A percentile compares a stretch with the other conserved stretches of the same genome.
These are phyloP conservation scores for Mayetiola destructor DNA, from an alignment of 2,888 invertebrate species.

Conservation along the genomic window DNA sequence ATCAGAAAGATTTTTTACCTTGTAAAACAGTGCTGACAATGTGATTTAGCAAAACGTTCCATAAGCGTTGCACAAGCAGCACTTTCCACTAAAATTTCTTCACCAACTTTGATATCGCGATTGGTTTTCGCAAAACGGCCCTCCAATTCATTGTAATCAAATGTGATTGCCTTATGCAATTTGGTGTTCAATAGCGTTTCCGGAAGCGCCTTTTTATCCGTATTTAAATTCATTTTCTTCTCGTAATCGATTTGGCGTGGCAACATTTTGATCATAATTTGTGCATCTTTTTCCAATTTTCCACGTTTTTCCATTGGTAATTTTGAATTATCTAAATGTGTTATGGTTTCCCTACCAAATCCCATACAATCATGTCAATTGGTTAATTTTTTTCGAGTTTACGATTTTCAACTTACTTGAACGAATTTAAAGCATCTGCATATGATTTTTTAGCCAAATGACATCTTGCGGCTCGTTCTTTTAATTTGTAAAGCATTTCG, in stretches of 20 bases:
- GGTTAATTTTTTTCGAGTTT: not conserved
- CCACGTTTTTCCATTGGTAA: constrained; percentile 45
- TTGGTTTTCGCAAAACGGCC: constrained; percentile 63
- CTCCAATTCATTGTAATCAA: constrained; percentile 44
- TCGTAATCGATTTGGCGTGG: constrained; percentile 27
- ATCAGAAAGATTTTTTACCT: constrained; percentile 35
- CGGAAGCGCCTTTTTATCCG: constrained; percentile 21
- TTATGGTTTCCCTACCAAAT: constrained; percentile 45
- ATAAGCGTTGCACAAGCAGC: constrained; percentile 58
- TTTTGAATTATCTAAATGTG: constrained; percentile 49
- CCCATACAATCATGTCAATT: not conserved
- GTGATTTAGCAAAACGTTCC: constrained; percentile 48
- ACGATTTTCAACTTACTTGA: constrained; percentile 32
- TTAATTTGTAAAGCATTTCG: constrained; percentile 58
- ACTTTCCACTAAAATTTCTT: constrained; percentile 54
- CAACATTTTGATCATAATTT: constrained; percentile 55
- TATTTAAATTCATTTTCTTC: constrained; percentile 18
- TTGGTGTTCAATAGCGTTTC: constrained; percentile 35
- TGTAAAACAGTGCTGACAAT: constrained; percentile 57
- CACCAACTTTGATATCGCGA: constrained; percentile 54
- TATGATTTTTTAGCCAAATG: constrained; percentile 51
- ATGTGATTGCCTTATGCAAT: constrained; percentile 40
- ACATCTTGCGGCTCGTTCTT: constrained; percentile 58
- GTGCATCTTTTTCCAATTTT: constrained; percentile 49
- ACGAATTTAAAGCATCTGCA: constrained; percentile 46